phyloP scores from a whole-genome alignment of 2,888 invertebrate genomes.

The Hypomecis punctinalis region DNA sequence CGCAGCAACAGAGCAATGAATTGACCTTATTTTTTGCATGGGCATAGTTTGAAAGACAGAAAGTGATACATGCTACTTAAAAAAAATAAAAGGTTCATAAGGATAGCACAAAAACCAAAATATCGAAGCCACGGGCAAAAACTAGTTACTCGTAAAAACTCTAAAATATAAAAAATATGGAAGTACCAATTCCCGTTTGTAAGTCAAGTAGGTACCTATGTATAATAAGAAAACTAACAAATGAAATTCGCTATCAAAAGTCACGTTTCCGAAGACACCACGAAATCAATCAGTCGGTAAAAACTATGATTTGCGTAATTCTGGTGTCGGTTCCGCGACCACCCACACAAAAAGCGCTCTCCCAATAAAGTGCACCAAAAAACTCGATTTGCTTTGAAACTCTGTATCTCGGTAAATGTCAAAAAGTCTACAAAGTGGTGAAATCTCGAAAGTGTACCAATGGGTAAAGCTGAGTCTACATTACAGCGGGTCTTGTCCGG shows the following conservation, averaged over 20 bases:
- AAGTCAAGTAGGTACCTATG: neutral
- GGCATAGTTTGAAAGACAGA: no score
- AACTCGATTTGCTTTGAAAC: constrained; percentile 28
- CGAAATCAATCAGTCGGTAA: constrained; percentile 4
- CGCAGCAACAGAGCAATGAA: no score
- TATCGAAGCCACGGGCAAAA: no score
- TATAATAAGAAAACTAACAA: neutral
- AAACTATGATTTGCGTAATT: constrained; percentile 18
- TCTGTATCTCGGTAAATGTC: constrained; percentile 41
- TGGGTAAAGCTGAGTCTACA: constrained; percentile 11
- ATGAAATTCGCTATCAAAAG: neutral
- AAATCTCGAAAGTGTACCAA: constrained; percentile 40
- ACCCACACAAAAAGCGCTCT: constrained; percentile 62
- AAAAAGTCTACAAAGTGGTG: constrained; percentile 45
- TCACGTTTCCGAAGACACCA: neutral
- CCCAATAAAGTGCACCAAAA: constrained; percentile 37
- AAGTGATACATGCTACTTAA: no score
- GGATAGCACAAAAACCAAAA: no score
- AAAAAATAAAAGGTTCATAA: no score
- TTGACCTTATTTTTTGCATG: no score
- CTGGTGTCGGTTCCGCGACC: constrained; percentile 59
- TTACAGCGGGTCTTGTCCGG: neutral
- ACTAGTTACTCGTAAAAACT: no score
- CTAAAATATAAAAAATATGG: no score
- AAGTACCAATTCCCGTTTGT: no score